Base-by-base conservation (phyloP, 2,888 invertebrate species). In the Cerastoderma edule region DNA sequence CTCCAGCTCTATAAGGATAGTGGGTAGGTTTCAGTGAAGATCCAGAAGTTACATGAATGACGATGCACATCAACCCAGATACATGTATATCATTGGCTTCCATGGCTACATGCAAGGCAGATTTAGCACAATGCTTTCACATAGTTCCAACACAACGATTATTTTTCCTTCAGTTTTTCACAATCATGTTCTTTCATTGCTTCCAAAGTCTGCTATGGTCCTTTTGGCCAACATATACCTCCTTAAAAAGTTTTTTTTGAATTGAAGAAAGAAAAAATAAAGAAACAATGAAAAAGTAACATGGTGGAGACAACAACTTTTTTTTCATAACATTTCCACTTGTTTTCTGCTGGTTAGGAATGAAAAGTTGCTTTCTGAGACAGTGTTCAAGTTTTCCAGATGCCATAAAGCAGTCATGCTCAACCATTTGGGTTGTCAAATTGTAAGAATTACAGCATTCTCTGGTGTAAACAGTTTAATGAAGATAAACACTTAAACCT, bases 391-490 rank as follows among this genome's bases (percentile, higher is more conserved):
- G n/a, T 16, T n/a, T 35, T 60, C 60, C 60, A 60, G 60, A 35
- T 33, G 30, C 39, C 27, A 13, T 16, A 39, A 22, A 8, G 2
- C 39, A 24, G 4, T 22, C n/a, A 24, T 22, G n/a, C 24, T 50
- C 33, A 39, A 28, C 39, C 32, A 32, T 60, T 60, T 24, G 27
- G 4, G 13, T 27, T 60, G 60, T 35, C 33, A 33, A 39, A 60
- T 22, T 32, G 32, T 39, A 60, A 60, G 60, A 60, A 60, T 39
- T 60, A 39, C 60, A 60, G 22, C 60, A 35, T 60, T 27, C 24
- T n/a, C n/a, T 35, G 35, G 3, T 60, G 35, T 60, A 60, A 60
- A 60, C 60, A 60, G 39, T 60, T 60, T 39, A 60, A 60, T 60
- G 39, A 16, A 19, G 39, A 39, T 35, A 60, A 39, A n/a, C 60